phyloP scores from a whole-genome alignment of 2,113 vertebrate genomes.

The Argyrosomus japonicus region DNA sequence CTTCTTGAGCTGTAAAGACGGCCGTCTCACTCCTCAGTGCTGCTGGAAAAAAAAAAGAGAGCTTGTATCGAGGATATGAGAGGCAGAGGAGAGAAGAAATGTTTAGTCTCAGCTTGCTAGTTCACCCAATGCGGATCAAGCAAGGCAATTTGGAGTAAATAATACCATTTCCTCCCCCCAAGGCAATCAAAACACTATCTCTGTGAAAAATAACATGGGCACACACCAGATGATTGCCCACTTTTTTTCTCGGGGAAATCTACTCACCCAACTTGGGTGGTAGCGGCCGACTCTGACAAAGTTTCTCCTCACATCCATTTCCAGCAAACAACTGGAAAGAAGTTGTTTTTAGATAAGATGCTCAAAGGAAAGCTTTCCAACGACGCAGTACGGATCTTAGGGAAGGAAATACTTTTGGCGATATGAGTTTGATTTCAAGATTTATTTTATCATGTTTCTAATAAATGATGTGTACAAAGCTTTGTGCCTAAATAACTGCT shows the following conservation, averaged over 20 bases:
- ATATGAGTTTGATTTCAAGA: background rate
- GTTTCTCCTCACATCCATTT: constrained; percentile 48
- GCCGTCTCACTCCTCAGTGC: constrained; percentile 31
- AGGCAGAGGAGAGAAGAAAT: constrained; percentile 41
- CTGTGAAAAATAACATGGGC: constrained; percentile 76
- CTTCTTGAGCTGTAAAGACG: constrained; percentile 51
- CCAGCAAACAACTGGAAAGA: constrained; percentile 46
- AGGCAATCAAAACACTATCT: constrained; percentile 83
- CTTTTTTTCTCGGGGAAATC: constrained; percentile 57
- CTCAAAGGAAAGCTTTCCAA: background rate
- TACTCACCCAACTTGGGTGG: constrained; percentile 50
- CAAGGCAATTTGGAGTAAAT: constrained; percentile 74
- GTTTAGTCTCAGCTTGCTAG: constrained; percentile 66
- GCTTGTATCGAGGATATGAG: constrained; percentile 36
- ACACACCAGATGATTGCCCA: constrained; percentile 73
- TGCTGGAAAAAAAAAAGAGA: constrained; percentile 5
- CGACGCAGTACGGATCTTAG: background rate
- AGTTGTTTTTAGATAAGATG: constrained; percentile 3
- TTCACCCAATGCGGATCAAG: constrained; percentile 68
- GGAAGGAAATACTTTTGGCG: background rate
- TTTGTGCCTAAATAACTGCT: background rate
- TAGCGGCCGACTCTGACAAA: constrained; percentile 53
- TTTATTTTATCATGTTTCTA: background rate
- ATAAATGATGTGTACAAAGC: background rate
- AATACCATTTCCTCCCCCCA: constrained; percentile 76